Evolutionary conservation across 2,888 invertebrate species (phyloP).

Genomic region (Spatulosminthurus flaviceps): DNA sequence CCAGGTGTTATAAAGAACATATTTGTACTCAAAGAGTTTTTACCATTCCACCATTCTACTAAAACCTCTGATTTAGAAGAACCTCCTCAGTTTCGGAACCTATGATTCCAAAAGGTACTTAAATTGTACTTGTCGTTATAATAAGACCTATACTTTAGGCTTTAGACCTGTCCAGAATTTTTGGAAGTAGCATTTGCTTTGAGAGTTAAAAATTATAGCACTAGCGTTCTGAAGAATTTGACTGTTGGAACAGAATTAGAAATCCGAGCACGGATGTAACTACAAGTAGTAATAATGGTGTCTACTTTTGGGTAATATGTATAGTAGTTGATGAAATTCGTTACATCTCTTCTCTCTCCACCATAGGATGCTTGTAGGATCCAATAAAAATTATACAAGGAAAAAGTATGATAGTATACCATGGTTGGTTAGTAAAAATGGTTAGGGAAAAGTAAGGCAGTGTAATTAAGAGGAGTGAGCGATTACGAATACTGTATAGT

Average conservation of each 20-base stretch:
- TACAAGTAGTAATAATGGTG: neutral
- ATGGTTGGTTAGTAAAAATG: slow-evolving; percentile 5
- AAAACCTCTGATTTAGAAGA: too few species aligned
- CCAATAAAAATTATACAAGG: neutral
- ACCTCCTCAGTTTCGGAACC: too few species aligned
- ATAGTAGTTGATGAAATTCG: neutral
- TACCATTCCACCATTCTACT: too few species aligned
- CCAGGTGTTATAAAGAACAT: too few species aligned
- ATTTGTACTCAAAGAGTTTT: too few species aligned
- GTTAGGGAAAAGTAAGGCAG: slow-evolving; percentile 24
- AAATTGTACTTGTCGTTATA: neutral
- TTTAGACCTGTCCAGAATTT: too few species aligned
- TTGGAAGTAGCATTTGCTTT: too few species aligned
- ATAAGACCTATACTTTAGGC: neutral
- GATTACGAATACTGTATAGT: slow-evolving; percentile 41
- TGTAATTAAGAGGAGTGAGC: slow-evolving; percentile 42
- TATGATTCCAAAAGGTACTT: too few species aligned
- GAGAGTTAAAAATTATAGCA: neutral
- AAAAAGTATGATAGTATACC: neutral
- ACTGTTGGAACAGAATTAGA: neutral
- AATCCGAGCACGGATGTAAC: neutral
- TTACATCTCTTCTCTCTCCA: neutral
- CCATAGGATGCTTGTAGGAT: too few species aligned
- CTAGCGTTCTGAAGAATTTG: neutral
- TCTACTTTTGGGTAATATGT: neutral